phyloP scores from a whole-genome alignment of 2,888 invertebrate genomes.

The Deroplatys truncata region DNA sequence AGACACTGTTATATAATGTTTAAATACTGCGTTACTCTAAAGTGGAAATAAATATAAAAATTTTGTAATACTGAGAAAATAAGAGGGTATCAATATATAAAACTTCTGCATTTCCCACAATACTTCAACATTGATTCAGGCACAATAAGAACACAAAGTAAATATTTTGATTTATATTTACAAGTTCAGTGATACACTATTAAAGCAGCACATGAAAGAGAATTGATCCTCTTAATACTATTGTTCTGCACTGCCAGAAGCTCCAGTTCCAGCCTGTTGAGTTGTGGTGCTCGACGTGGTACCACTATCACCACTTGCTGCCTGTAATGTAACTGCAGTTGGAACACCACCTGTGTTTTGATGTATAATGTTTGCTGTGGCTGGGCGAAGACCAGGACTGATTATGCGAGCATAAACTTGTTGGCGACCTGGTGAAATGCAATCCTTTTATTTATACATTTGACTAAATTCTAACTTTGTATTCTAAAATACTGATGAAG shows the following conservation, averaged over 20 bases:
- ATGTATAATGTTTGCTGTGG: not conserved
- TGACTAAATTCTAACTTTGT: too few relatives aligned
- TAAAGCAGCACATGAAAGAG: not conserved
- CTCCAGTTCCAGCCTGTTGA: not conserved
- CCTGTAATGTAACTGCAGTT: not conserved
- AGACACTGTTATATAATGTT: not conserved
- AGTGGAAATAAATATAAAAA: not conserved
- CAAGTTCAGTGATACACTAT: not conserved
- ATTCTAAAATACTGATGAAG: too few relatives aligned
- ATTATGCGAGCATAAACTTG: conserved; percentile 51
- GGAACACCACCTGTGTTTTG: not conserved
- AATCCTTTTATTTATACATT: not conserved
- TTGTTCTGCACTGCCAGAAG: not conserved
- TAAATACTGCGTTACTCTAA: not conserved
- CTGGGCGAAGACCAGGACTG: conserved; percentile 39
- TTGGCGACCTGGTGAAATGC: conserved; percentile 34
- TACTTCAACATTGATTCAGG: not conserved
- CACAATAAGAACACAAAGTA: not conserved
- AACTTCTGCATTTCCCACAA: not conserved
- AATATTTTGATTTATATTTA: not conserved
- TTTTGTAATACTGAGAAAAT: not conserved
- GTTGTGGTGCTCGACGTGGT: not conserved
- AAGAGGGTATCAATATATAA: not conserved
- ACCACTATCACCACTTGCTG: not conserved
- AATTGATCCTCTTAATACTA: not conserved